A percentile compares a stretch with the other conserved stretches of the same genome.
These are phyloP conservation scores for Dromiciops gliroides DNA, from an alignment of 2,113 vertebrate genomes.

Conservation along the genomic window DNA sequence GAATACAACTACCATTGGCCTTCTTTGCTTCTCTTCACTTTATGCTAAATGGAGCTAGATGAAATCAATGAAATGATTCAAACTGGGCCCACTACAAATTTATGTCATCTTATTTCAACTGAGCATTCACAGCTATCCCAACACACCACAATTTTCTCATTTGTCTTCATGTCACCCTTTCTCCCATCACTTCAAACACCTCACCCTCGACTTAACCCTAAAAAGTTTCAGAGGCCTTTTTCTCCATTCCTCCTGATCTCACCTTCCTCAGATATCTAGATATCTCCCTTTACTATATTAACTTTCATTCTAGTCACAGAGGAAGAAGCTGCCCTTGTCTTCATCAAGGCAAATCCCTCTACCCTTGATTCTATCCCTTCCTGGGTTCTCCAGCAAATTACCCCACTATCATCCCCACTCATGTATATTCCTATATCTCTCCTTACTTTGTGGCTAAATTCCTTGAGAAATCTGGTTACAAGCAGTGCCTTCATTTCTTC, in stretches of 20 bases:
- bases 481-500: not conserved
- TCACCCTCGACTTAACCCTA: not conserved
- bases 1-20: not conserved
- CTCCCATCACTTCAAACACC: not conserved
- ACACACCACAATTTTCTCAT: not conserved
- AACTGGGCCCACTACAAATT: not conserved
- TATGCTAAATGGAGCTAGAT: not conserved
- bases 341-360: not conserved
- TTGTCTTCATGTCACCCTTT: not conserved
- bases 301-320: not conserved
- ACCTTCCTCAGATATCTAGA: not conserved
- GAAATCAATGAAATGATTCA: not conserved
- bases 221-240: not conserved
- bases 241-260: not conserved
- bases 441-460: not conserved
- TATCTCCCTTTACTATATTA: not conserved
- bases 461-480: not conserved
- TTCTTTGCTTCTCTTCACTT: not conserved
- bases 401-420: not conserved
- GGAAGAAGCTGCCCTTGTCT: not conserved
- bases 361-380: not conserved
- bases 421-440: not conserved
- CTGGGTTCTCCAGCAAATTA: too few relatives aligned
- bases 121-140: not conserved
- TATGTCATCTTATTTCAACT: not conserved